Percentiles rank a stretch among this genome's conserved stretches.
Conservation (phyloP, 1,140 invertebrate species). For the Radopholus similis region DNA sequence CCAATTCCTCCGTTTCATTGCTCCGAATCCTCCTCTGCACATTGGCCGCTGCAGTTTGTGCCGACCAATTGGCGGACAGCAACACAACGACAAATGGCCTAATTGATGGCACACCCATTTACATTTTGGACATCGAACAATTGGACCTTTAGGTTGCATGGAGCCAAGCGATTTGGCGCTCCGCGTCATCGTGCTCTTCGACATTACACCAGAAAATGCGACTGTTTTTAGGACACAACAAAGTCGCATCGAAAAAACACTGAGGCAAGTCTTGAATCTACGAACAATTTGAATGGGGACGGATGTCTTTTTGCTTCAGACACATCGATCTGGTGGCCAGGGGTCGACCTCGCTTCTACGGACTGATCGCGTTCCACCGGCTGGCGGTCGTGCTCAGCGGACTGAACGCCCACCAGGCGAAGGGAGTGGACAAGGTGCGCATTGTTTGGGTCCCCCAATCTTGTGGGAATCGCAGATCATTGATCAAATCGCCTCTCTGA, state of each 20-base stretch:
- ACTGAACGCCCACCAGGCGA: not conserved
- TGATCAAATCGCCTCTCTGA: not conserved
- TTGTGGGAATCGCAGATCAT: slow-evolving; percentile 7
- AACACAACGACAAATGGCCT: no score
- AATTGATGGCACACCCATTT: no score
- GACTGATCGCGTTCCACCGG: slow-evolving; percentile 16
- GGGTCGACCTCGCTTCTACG: slow-evolving; percentile 10
- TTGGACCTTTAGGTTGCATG: no score
- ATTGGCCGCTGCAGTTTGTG: no score
- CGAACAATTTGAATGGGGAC: not conserved
- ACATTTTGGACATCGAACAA: no score
- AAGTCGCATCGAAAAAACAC: slow-evolving; percentile 1
- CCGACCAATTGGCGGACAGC: no score
- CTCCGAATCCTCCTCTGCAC: no score
- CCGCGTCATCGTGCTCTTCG: slow-evolving; percentile 9
- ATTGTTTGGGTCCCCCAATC: not conserved
- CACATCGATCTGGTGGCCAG: slow-evolving; percentile 8
- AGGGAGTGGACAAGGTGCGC: slow-evolving; percentile 11
- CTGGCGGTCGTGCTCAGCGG: slow-evolving; percentile 11
- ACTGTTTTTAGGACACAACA: slow-evolving; percentile 9
- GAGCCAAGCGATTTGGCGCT: no score
- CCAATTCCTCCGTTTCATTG: no score
- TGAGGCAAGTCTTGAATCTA: not conserved
- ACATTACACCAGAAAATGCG: slow-evolving; percentile 8
- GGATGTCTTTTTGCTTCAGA: slow-evolving; percentile 4